Evolutionary conservation across 2,113 vertebrate species (phyloP), one percentile per base, ranked within the genome.

Genomic region (Rhombomys opimus): DNA sequence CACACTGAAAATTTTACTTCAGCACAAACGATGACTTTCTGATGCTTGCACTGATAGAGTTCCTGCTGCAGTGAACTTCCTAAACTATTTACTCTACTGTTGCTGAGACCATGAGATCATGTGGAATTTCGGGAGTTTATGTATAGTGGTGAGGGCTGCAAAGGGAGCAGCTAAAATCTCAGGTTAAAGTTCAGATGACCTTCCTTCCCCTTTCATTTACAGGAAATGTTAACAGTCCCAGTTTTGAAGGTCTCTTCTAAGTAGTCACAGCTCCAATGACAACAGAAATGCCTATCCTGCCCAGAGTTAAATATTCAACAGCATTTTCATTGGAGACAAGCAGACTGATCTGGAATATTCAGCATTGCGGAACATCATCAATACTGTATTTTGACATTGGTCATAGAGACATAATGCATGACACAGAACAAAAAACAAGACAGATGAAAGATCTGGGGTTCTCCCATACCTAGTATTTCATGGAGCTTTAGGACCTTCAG

Each of bases 361-460:
- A 46, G 3, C 35, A 30, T 2, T 15, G 4, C 70, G 14, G 5
- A 70, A 2, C 22, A 46, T 50, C 18, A 11, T 54, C 32, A 68
- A 59, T 10, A 52, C 0, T 72, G 4, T 52, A n/a, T 22, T 93
- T 5, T n/a, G 22, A 76, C 8, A 4, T 2, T 41, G 46, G 57
- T 14, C 5, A 1, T 0, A 18, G 23, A n/a, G 35, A 91, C 30
- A 54, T 10, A 52, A 2, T 4, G 5, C 7, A 61, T 1, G 17
- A 32, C 17, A 7, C 30, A 22, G 0, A 78, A 14, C 59, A 84
- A 27, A 70, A 72, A 61, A 65, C 38, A 70, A 38, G 12, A 73
- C 59, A 92, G 30, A 17, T 15, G 12, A 77, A 75, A 76, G 13
- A 17, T 13, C 17, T 20, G 15, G 1, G 15, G 1, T 2, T 30